A percentile compares a stretch with the other conserved stretches of the same genome.
These are phyloP conservation scores for Periparus ater DNA, from an alignment of 2,797 vertebrate genomes.

Conservation along the genomic window DNA sequence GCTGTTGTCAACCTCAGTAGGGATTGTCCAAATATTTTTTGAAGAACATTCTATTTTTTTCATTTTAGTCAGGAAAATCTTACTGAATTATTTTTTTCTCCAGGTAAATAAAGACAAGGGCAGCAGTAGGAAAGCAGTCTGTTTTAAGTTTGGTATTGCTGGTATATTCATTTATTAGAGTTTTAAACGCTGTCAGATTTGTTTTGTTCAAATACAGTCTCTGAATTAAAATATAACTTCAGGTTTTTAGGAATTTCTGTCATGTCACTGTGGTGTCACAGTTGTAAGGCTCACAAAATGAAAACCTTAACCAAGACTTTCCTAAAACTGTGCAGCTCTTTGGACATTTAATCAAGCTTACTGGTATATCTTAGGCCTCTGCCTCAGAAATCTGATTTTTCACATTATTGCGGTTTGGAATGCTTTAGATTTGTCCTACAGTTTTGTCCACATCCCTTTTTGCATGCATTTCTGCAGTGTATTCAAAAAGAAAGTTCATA, in stretches of 20 bases:
- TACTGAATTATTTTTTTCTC: background rate
- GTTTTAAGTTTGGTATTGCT: background rate
- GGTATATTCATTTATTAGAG: background rate
- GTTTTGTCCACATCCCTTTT: background rate
- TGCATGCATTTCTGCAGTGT: background rate
- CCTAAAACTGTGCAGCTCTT: background rate
- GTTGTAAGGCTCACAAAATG: background rate
- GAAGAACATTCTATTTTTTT: background rate
- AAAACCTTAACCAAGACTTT: background rate
- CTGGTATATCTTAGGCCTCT: background rate
- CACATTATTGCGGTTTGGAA: background rate
- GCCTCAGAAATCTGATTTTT: background rate
- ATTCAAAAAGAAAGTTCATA: background rate
- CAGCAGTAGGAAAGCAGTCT: background rate
- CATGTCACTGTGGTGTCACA: too few species aligned
- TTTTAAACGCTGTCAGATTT: background rate
- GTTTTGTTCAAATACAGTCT: background rate
- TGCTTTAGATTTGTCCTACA: background rate
- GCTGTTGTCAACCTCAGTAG: background rate
- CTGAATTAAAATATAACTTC: background rate
- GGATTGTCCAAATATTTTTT: background rate
- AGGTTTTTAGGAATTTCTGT: background rate
- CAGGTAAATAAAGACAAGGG: background rate
- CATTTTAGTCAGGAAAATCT: background rate
- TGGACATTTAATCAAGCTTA: background rate